These are phyloP conservation scores for Diaphora mendica DNA, from an alignment of 2,888 invertebrate genomes.

Conservation along the genomic window DNA sequence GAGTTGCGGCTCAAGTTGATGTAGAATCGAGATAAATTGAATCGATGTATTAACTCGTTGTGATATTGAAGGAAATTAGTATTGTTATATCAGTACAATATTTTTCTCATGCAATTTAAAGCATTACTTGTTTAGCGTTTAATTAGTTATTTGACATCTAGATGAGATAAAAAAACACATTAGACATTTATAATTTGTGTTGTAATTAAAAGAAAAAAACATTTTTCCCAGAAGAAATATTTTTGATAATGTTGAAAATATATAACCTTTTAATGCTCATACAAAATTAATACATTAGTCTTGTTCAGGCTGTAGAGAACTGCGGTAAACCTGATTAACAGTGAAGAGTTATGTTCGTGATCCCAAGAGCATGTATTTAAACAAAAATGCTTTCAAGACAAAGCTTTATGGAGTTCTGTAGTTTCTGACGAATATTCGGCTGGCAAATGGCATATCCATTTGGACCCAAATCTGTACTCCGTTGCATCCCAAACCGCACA, in stretches of 20 bases:
- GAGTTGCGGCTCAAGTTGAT: constrained; percentile 41
- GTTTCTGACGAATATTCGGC: constrained; percentile 23
- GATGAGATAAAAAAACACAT: not conserved
- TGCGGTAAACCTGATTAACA: too few species aligned
- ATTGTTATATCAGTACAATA: constrained; percentile 13
- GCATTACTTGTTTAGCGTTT: not conserved
- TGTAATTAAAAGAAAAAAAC: too few species aligned
- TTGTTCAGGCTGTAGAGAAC: too few species aligned
- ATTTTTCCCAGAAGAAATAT: too few species aligned
- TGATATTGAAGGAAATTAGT: constrained; percentile 28
- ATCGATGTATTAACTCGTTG: constrained; percentile 44
- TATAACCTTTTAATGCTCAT: too few species aligned
- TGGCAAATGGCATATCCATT: constrained; percentile 35
- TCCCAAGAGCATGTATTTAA: not conserved
- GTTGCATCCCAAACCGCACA: constrained; percentile 42
- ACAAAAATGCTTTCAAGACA: constrained; percentile 9
- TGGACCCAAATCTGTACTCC: constrained; percentile 23
- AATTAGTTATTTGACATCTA: not conserved
- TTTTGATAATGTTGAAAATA: too few species aligned
- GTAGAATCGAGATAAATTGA: constrained; percentile 49
- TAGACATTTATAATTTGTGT: not conserved
- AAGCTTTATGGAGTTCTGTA: constrained; percentile 7
- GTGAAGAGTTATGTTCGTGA: too few species aligned
- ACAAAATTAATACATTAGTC: too few species aligned
- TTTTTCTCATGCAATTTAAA: not conserved